These are phyloP conservation scores for Adoxophyes honmai DNA, from an alignment of 1,140 invertebrate genomes.

Conservation along the genomic window DNA sequence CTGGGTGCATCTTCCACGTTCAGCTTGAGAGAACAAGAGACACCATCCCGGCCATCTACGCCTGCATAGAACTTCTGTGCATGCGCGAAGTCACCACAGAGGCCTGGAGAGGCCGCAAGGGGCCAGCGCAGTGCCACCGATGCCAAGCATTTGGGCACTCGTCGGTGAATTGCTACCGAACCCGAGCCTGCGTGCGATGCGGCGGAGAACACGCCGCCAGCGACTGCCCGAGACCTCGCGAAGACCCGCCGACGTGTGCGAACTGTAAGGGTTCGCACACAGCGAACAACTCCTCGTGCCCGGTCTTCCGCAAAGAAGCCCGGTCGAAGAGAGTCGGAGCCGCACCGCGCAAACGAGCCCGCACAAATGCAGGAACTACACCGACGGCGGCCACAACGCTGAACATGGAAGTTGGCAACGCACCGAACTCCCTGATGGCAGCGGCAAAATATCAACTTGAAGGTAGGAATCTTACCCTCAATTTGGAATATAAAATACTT, in stretches of 20 bases:
- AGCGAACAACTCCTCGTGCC: conserved; percentile 20
- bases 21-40: background rate
- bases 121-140: background rate
- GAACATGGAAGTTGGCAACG: background rate
- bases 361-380: background rate
- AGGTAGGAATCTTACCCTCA: no score
- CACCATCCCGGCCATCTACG: background rate
- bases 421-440: background rate
- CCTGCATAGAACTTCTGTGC: background rate
- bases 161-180: background rate
- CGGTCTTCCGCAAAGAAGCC: conserved; percentile 9
- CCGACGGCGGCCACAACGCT: no score
- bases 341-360: background rate
- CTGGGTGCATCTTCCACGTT: background rate
- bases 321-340: background rate
- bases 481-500: no score
- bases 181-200: background rate
- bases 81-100: background rate
- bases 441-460: no score
- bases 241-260: conserved; percentile 19
- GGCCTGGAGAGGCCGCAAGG: background rate
- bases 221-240: conserved; percentile 14
- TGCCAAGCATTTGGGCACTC: background rate
- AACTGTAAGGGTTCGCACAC: conserved; percentile 25
- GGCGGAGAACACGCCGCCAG: conserved; percentile 16